Conservation (phyloP, 2,888 invertebrate species). For the Drosophila dives region DNA sequence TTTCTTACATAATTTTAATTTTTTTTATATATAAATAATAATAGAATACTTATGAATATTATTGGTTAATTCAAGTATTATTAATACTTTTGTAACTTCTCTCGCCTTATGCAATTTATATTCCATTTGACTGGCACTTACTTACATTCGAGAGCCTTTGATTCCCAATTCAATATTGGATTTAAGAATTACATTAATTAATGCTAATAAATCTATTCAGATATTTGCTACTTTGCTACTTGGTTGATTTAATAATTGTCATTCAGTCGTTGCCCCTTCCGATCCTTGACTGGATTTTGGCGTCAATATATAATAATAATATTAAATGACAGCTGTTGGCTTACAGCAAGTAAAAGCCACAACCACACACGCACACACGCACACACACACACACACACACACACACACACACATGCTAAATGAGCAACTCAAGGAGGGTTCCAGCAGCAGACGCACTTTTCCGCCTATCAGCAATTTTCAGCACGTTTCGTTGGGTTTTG, state of each 20-base stretch:
- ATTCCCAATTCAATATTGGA: conserved; percentile 11
- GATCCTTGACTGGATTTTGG: conserved; percentile 31
- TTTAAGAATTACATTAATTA: conserved; percentile 20
- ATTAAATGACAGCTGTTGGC: conserved; percentile 20
- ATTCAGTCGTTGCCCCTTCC: conserved; percentile 53
- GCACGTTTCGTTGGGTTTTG: conserved; percentile 76
- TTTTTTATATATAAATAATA: neutral
- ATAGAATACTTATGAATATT: neutral
- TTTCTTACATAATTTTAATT: too few relatives aligned
- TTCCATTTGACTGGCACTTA: neutral
- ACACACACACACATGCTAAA: conserved; percentile 2
- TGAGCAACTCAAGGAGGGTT: neutral
- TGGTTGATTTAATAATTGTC: conserved; percentile 5
- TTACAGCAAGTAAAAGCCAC: conserved; percentile 1
- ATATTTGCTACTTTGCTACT: conserved; percentile 9
- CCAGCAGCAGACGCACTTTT: conserved; percentile 55
- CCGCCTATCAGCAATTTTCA: conserved; percentile 65
- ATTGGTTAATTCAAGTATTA: too few relatives aligned
- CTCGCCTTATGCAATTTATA: neutral
- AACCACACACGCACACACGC: neutral
- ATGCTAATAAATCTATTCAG: conserved; percentile 8
- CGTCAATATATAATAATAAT: conserved; percentile 64
- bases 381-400: neutral
- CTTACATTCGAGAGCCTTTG: conserved; percentile 5
- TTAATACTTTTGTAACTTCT: neutral